Base-by-base conservation (phyloP, 2,113 vertebrate species). In the Aix galericulata region DNA sequence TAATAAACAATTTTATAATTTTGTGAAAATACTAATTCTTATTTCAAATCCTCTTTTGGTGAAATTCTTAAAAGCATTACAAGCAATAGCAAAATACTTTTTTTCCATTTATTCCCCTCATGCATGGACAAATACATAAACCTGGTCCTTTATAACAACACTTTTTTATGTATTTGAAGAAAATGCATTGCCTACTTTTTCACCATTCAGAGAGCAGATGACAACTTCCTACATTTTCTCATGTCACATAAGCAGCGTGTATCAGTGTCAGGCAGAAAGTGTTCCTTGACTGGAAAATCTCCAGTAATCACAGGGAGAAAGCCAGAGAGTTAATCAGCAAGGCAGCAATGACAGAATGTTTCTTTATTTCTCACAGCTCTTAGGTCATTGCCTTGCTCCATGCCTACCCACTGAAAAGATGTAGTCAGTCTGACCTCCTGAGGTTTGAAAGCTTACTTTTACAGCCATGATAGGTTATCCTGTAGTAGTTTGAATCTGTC, bases 261-360 rank as follows among this genome's bases (percentile, higher is more conserved):
- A 84, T 82, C 77, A 68, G 66, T 90, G 79, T 88, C 80, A 93
- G 68, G 88, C 64, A 91, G 76, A 95, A 95, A 88, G 92, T 91
- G 92, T 86, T 90, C 66, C 68, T 91, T 75, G 85, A 81, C 93
- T 91, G 64, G 95, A 97, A 93, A 95, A 95, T 84, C 92, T 94
- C 92, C 90, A 95, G 68, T 88, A 94, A 96, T 93, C 90, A 90
- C 88, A 95, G 69, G 69, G 42, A 94, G 79, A 95, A 95, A 91
- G 58, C 64, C 68, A 58, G 76, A 67, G 79, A 94, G 76, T 94
- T 96, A 95, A 94, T 94, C 93, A 94, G 90, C 77, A 88, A 94
- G 90, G 88, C 88, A 94, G 83, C 68, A 88, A 27, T 60, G 82
- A 94, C 86, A 95, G 88, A 77, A 91, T 78, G 60, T 83, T 91